These are phyloP conservation scores for Ictalurus punctatus DNA, from an alignment of 2,113 vertebrate genomes.

Conservation along the genomic window DNA sequence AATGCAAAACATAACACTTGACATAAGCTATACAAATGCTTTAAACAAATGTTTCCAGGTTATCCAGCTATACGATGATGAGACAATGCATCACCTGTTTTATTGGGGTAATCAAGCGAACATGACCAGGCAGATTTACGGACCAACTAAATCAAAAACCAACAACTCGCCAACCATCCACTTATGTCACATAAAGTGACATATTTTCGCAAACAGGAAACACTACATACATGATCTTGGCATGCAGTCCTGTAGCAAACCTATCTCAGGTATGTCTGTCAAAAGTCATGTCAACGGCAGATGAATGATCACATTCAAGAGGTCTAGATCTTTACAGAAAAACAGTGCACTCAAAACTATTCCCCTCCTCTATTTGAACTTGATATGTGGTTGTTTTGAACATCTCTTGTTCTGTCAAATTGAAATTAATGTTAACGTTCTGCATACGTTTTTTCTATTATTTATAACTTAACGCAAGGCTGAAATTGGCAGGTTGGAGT, in stretches of 20 bases:
- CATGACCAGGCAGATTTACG: background rate
- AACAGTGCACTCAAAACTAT: background rate
- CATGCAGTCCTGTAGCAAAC: background rate
- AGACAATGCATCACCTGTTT: background rate
- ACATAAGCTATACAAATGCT: background rate
- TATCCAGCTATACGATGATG: background rate
- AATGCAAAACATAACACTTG: background rate
- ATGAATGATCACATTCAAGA: background rate
- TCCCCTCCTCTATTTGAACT: background rate
- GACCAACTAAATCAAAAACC: background rate
- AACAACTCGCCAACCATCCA: too few relatives aligned
- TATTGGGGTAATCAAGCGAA: background rate
- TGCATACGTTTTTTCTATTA: background rate
- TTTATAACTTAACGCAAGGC: background rate
- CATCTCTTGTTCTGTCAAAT: background rate
- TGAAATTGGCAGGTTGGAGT: background rate
- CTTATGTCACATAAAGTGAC: background rate
- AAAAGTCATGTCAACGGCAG: background rate
- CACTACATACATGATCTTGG: background rate
- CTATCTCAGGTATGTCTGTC: too few relatives aligned
- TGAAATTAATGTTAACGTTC: background rate
- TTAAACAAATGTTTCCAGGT: background rate
- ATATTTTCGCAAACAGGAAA: background rate
- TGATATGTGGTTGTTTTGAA: background rate
- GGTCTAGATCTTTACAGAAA: background rate